Conservation (phyloP, 1,140 invertebrate species). For the Temnothorax curvispinosus region DNA sequence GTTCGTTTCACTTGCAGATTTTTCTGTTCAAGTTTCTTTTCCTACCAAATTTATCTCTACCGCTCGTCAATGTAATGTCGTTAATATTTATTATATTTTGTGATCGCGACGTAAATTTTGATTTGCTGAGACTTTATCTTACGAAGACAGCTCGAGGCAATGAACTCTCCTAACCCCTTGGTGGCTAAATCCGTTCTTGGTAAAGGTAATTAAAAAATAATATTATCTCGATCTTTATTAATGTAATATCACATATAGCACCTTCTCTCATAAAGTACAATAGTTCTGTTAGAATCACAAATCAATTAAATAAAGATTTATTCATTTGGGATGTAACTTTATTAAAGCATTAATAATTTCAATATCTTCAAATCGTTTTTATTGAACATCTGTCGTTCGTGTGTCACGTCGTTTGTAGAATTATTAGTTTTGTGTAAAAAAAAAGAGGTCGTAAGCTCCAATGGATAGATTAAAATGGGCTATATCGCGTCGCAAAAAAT, state of each 20-base stretch:
- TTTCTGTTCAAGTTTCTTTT: not conserved
- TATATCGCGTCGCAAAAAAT: slow-evolving; percentile 46
- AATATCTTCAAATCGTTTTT: not conserved
- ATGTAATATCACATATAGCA: slow-evolving; percentile 1
- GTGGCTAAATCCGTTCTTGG: not conserved
- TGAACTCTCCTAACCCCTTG: not conserved
- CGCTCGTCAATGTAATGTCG: not conserved
- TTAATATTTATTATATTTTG: not conserved
- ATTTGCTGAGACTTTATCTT: not conserved
- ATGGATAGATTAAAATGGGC: slow-evolving; percentile 27
- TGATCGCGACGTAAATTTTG: not conserved
- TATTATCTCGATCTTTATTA: slow-evolving; percentile 45
- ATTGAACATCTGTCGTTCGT: not conserved
- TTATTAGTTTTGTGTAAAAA: slow-evolving; percentile 8
- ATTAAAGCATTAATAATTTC: slow-evolving; percentile 21
- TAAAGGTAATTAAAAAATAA: slow-evolving; percentile 31
- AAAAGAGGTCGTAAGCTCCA: not conserved
- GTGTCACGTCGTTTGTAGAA: not conserved
- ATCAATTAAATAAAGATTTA: not conserved
- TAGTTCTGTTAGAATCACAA: not conserved
- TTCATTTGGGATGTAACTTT: not conserved
- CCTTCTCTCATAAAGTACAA: not conserved
- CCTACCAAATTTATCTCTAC: not conserved
- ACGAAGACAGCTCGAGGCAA: slow-evolving; percentile 1
- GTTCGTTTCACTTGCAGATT: not conserved